These are phyloP conservation scores for Drosophila tropicalis DNA, from an alignment of 1,140 invertebrate genomes.

Conservation along the genomic window DNA sequence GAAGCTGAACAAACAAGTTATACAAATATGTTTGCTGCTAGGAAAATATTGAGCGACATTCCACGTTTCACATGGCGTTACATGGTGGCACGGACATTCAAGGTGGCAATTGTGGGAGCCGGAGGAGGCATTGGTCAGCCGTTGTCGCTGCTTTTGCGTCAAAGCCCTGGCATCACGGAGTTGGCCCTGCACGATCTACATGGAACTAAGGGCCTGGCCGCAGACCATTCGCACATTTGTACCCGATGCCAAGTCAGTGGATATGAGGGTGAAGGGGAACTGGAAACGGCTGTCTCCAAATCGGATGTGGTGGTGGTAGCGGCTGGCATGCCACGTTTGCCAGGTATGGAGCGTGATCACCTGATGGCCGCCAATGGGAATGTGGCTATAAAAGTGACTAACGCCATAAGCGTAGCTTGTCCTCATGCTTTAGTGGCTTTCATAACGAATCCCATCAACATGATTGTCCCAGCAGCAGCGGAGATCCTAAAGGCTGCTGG, in stretches of 20 bases:
- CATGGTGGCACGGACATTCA: constrained; percentile 30
- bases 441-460: constrained; percentile 99
- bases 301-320: constrained; percentile 96
- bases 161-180: constrained; percentile 87
- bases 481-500: constrained; percentile 94
- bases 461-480: constrained; percentile 97
- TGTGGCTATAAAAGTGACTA: constrained; percentile 94
- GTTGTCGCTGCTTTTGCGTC: constrained; percentile 90
- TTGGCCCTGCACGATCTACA: constrained; percentile 92
- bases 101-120: constrained; percentile 94
- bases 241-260: constrained; percentile 88
- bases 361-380: constrained; percentile 98
- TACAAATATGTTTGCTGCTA: background rate
- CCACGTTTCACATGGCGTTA: constrained; percentile 9
- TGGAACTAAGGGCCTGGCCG: constrained; percentile 91
- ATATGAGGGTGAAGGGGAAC: constrained; percentile 84
- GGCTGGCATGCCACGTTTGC: constrained; percentile 98
- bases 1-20: background rate
- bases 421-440: constrained; percentile 97
- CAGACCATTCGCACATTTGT: constrained; percentile 94
- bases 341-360: constrained; percentile 96
- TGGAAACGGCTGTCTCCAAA: constrained; percentile 44
- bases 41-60: background rate
- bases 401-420: constrained; percentile 89
- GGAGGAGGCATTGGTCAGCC: constrained; percentile 91